Evolutionary conservation across 2,113 vertebrate species (phyloP).

Genomic region (Zosterops lateralis): DNA sequence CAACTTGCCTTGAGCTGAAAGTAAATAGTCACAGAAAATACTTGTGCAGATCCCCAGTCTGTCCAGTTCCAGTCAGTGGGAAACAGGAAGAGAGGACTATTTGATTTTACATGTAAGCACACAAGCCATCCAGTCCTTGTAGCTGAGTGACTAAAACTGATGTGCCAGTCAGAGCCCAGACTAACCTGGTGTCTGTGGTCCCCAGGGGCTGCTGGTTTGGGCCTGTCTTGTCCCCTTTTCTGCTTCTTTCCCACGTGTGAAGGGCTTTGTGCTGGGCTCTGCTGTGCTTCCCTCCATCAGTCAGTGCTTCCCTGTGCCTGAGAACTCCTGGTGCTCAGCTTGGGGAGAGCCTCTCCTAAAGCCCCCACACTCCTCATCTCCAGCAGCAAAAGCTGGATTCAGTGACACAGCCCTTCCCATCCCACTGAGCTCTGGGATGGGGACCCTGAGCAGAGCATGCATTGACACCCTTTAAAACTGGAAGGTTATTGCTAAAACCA

Average conservation of each 20-base stretch:
- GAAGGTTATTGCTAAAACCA: conserved; percentile 30
- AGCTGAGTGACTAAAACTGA: background rate
- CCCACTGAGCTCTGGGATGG: background rate
- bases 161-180: background rate
- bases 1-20: background rate
- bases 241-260: background rate
- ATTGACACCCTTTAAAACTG: background rate
- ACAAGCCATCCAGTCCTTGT: background rate
- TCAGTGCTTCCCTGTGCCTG: fast-evolving
- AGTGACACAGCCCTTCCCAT: background rate
- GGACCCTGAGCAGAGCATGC: background rate
- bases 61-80: background rate
- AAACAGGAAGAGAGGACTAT: background rate
- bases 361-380: background rate
- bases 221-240: background rate
- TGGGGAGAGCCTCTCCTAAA: background rate
- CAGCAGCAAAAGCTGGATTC: background rate
- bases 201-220: background rate
- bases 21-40: background rate
- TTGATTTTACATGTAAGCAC: background rate
- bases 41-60: background rate
- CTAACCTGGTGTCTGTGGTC: background rate
- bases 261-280: background rate
- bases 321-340: background rate
- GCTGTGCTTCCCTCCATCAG: background rate